Conservation (phyloP, 2,888 invertebrate species). For the Lithophane semibrunnea region DNA sequence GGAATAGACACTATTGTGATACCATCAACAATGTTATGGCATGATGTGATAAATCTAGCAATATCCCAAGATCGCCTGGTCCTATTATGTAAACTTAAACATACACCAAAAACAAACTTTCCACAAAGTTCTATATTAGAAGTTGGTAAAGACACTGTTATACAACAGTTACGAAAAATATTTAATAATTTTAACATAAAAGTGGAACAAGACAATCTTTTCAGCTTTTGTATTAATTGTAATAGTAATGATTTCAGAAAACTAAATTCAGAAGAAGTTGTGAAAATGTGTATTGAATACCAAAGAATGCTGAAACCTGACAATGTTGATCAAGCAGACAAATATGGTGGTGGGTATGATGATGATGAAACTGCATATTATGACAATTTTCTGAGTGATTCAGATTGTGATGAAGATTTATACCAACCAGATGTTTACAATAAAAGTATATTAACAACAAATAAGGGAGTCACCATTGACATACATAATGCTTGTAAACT, state of each 20-base stretch:
- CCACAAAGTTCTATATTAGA: conserved; percentile 88
- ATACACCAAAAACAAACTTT: conserved; percentile 90
- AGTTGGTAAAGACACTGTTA: conserved; percentile 88
- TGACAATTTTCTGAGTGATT: conserved; percentile 85
- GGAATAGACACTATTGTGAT: conserved; percentile 92
- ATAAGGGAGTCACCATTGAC: conserved; percentile 89
- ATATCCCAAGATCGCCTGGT: conserved; percentile 82
- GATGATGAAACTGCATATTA: conserved; percentile 77
- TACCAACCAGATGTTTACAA: conserved; percentile 69
- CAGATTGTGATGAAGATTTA: conserved; percentile 82
- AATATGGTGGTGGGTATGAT: conserved; percentile 65
- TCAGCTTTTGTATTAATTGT: conserved; percentile 93
- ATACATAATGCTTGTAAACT: conserved; percentile 87
- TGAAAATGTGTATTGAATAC: conserved; percentile 76
- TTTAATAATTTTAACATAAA: conserved; percentile 92
- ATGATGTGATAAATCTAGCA: conserved; percentile 83
- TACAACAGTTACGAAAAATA: conserved; percentile 92
- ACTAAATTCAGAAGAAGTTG: conserved; percentile 76
- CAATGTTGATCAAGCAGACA: conserved; percentile 46
- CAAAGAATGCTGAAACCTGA: conserved; percentile 56
- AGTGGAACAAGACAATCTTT: conserved; percentile 92
- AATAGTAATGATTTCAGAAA: conserved; percentile 80
- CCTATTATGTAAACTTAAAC: conserved; percentile 82
- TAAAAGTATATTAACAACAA: conserved; percentile 84
- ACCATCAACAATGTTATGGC: conserved; percentile 89